phyloP scores from a whole-genome alignment of 2,113 vertebrate genomes.

The Smithornis capensis region DNA sequence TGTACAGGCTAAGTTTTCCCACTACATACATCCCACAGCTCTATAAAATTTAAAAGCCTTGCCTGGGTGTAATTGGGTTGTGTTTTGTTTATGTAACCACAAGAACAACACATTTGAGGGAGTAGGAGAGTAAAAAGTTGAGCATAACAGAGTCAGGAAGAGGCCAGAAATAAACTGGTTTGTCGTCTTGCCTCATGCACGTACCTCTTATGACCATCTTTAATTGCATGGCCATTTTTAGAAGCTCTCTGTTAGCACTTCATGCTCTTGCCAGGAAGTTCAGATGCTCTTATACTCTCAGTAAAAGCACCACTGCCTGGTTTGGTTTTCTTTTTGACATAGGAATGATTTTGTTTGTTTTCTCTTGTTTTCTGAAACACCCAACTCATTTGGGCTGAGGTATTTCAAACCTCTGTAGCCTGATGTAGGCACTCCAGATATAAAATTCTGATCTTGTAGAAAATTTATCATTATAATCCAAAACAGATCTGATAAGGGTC shows the following conservation, averaged over 20 bases:
- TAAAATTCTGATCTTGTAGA: background rate
- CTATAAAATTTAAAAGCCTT: background rate
- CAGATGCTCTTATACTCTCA: background rate
- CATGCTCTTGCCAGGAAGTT: background rate
- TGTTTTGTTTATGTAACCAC: background rate
- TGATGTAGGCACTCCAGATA: background rate
- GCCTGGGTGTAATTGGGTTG: background rate
- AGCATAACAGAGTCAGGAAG: background rate
- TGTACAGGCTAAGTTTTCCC: background rate
- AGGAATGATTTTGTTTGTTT: background rate
- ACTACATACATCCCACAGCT: background rate
- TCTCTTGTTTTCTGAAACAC: background rate
- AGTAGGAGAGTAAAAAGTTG: background rate
- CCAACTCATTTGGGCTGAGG: background rate
- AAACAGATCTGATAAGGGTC: background rate
- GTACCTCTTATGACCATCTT: background rate
- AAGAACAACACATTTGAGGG: accelerated
- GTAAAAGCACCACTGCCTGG: background rate
- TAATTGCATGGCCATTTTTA: background rate
- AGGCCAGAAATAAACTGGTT: background rate
- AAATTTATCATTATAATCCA: background rate
- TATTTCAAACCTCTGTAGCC: background rate
- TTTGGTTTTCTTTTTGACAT: background rate
- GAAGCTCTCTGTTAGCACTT: background rate
- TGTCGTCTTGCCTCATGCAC: background rate